These are phyloP conservation scores for Drosophila azteca DNA, from an alignment of 1,140 invertebrate species.

Conservation along the genomic window DNA sequence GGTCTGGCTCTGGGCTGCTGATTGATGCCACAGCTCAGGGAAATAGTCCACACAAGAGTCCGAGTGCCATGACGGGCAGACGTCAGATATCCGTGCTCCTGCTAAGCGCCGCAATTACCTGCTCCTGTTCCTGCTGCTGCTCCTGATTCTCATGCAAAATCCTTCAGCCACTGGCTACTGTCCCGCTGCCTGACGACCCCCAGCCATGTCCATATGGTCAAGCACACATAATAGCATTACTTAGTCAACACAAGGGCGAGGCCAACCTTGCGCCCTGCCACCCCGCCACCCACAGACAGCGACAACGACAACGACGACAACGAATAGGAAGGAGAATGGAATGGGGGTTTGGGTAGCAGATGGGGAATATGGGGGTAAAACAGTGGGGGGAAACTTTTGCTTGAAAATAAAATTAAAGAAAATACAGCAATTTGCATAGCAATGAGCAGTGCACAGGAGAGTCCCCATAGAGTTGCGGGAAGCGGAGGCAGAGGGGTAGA, in stretches of 20 bases:
- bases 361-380: no score
- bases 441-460: slow-evolving; percentile 45
- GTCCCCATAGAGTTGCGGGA: not conserved
- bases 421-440: slow-evolving; percentile 78
- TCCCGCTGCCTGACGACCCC: slow-evolving; percentile 15
- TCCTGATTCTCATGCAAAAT: slow-evolving; percentile 29
- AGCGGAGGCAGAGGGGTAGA: not conserved
- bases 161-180: not conserved
- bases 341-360: not conserved
- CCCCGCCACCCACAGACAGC: not conserved
- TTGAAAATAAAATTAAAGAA: slow-evolving; percentile 75
- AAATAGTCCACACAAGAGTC: slow-evolving; percentile 43
- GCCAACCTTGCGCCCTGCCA: not conserved
- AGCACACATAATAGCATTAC: slow-evolving; percentile 55
- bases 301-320: slow-evolving; percentile 4
- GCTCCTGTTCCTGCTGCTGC: slow-evolving; percentile 17
- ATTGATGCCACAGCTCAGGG: slow-evolving; percentile 43
- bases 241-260: slow-evolving; percentile 34
- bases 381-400: slow-evolving; percentile 12
- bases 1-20: not conserved
- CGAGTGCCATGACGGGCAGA: not conserved
- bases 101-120: slow-evolving; percentile 62
- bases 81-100: slow-evolving; percentile 18
- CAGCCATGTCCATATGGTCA: slow-evolving; percentile 34
- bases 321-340: slow-evolving; percentile 1